Base-by-base conservation (phyloP, 2,888 invertebrate species). In the Agrochola lota region DNA sequence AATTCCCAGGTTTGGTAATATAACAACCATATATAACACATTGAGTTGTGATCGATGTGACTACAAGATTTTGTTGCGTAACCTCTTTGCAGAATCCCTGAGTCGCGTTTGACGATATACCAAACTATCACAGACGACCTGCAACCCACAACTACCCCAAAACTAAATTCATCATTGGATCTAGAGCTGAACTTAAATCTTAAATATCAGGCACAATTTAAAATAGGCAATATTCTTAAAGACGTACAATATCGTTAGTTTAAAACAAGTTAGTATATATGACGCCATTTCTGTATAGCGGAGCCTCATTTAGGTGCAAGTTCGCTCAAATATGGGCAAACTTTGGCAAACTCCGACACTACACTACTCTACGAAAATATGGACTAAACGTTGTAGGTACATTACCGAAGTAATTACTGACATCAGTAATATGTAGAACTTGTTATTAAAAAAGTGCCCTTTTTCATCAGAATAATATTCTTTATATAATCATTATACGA, bases 241-340 rank as follows among this genome's bases (percentile, higher is more conserved):
- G 77, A 83, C 78, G 67, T 76, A 78, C 73, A 87, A 83, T 87
- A 87, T 79, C 78, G 72, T 86, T 82, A 84, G 81, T 84, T 88
- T 83, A 84, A 87, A 85, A 87, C 86, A 82, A 76, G 63, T 74
- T 66, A 76, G 73, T 83, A 85, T 81, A 71, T 74, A 83, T 46
- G 49, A 35, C 77, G 74, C 78, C 83, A 84, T 85, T 77, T 49
- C 84, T 77, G 80, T 83, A 80, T 71, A 83, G 71, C 70, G 66
- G 79, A 62, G 85, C 77, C 86, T 86, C 85, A 87, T 88, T 89
- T 87, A 74, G 80, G 83, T 75, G 67, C 78, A 88, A 90, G 85
- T 90, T 90, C 69, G 74, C 83, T 83, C 86, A 85, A 87, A 89
- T 90, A 90, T 90, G 86, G 85, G 84, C 85, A 76, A 90, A 90